Base-by-base conservation (phyloP, 2,113 vertebrate species). In the Oncorhynchus nerka region DNA sequence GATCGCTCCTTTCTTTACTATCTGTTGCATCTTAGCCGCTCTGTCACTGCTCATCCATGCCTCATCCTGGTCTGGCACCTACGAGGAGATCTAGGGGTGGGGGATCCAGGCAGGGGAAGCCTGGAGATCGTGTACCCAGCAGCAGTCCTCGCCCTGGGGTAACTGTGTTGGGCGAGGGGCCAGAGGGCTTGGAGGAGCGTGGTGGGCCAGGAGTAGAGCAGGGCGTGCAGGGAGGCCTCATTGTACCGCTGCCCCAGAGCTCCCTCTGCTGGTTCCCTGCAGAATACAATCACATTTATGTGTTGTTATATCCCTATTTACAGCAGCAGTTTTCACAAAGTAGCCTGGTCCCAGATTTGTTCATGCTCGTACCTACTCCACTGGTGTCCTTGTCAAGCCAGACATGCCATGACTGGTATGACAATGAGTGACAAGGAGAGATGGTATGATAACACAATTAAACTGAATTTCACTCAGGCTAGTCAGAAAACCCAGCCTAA, bases 201-300 rank as follows among this genome's bases (percentile, higher is more conserved):
- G 24, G 20, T 28, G 20, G 34, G 5, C 68, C 3, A 32, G 61
- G 57, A 57, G 24, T 74, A 48, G 61, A 66, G 61, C 34, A 74
- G 73, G 11, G 73, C 55, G 26, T 82, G 51, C 34, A 71, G 32
- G 73, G 78, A 79, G 73, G 76, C 82, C 73, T 2, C 15, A 49
- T 34, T 75, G 70, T 80, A 67, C 76, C 13, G 4, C 34, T 2
- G 70, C 66, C 62, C 66, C 16, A 6, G 75, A 45, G 26, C 70
- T 71, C 83, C 68, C 68, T n/a, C 20, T 45, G 19, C 0, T 48
- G 34, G 68, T 3, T 45, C 3, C 8, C 48, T 32, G 1, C 48
- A 22, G 68, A 6, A 45, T 45, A 70, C 20, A 22, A 45, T 70
- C 45, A 22, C 61, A 45, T 45, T 45, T 71, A 1, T 9, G 9